Percentiles rank a stretch among this genome's conserved stretches.
Conservation (phyloP, 2,888 invertebrate species). For the Erannis defoliaria region DNA sequence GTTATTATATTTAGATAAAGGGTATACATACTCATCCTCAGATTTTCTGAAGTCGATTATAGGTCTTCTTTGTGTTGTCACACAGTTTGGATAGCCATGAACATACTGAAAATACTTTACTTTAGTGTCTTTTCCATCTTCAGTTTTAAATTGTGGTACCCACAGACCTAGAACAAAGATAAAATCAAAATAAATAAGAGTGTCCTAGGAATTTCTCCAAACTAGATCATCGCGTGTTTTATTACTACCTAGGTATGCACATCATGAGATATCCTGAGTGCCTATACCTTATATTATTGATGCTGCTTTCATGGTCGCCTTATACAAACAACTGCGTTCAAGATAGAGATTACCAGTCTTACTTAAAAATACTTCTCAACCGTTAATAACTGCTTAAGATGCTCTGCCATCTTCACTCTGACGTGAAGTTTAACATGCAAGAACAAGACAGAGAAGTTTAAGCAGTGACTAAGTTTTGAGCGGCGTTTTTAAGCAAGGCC, state of each 20-base stretch:
- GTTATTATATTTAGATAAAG: background rate
- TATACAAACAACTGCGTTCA: too few relatives aligned
- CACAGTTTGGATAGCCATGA: slow-evolving; percentile 90
- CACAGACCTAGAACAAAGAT: slow-evolving; percentile 73
- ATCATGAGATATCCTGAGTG: too few relatives aligned
- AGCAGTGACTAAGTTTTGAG: too few relatives aligned
- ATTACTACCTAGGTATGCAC: too few relatives aligned
- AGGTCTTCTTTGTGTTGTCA: slow-evolving; percentile 89
- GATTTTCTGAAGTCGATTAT: slow-evolving; percentile 88
- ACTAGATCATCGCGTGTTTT: background rate
- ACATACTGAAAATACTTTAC: slow-evolving; percentile 86
- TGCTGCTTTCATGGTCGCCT: too few relatives aligned
- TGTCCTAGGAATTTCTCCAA: background rate
- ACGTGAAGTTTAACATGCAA: too few relatives aligned
- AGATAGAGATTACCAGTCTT: slow-evolving; percentile 13
- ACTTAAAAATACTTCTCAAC: background rate
- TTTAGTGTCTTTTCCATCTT: slow-evolving; percentile 85
- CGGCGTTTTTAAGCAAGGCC: too few relatives aligned
- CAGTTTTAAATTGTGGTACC: slow-evolving; percentile 88
- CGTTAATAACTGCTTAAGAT: too few relatives aligned
- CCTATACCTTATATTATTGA: too few relatives aligned
- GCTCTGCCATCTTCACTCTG: too few relatives aligned
- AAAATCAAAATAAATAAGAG: background rate
- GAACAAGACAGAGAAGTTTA: too few relatives aligned
- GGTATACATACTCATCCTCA: slow-evolving; percentile 82